Percentiles rank a stretch among this genome's conserved stretches.
Conservation (phyloP, 2,113 vertebrate species). For the Python bivittatus region DNA sequence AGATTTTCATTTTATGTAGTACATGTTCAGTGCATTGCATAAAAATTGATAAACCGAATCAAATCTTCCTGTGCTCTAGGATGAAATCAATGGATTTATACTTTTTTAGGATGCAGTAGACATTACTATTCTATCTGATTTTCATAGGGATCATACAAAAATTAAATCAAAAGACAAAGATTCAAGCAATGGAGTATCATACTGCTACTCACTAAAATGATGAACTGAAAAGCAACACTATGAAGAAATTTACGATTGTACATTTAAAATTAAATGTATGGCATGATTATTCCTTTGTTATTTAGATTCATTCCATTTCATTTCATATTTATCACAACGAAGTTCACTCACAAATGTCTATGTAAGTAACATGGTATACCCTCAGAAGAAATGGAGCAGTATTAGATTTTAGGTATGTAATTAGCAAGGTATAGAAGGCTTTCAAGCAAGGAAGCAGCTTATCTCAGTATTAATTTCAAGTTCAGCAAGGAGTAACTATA, state of each 20-base stretch:
- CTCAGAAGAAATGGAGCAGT: background rate
- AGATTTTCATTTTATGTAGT: no score
- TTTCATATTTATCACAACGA: background rate
- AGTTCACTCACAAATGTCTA: background rate
- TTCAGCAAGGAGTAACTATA: background rate
- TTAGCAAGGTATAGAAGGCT: background rate
- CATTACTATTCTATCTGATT: background rate
- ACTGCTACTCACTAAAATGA: background rate
- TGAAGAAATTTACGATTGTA: background rate
- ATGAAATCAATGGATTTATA: background rate
- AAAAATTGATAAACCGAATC: background rate
- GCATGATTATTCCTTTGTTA: background rate
- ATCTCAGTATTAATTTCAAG: background rate
- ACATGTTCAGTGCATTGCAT: background rate
- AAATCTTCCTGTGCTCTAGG: background rate
- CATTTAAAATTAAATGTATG: background rate
- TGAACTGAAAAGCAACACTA: background rate
- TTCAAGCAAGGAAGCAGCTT: background rate
- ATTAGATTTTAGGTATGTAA: background rate
- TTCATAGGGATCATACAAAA: background rate
- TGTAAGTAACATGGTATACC: background rate
- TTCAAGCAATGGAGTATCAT: background rate
- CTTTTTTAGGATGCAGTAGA: background rate
- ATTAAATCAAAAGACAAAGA: background rate
- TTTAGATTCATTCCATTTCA: background rate